Evolutionary conservation across 1,140 invertebrate genomes (phyloP).

Genomic region (Chlorops oryzae): DNA sequence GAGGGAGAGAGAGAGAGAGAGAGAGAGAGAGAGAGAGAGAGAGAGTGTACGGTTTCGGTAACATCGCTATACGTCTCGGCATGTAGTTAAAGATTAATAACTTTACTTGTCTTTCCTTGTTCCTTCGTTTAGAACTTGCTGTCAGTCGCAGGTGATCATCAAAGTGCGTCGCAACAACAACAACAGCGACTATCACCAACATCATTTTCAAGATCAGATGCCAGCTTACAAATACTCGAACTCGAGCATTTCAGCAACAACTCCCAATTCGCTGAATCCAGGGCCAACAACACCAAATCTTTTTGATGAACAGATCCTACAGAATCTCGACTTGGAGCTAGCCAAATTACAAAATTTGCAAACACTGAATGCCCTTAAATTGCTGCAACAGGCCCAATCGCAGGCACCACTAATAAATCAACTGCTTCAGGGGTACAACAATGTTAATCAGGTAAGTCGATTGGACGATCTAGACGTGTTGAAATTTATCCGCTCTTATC

Average conservation of each 20-base stretch:
- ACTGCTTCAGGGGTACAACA: slow-evolving; percentile 32
- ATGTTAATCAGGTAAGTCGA: slow-evolving; percentile 13
- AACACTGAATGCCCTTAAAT: slow-evolving; percentile 47
- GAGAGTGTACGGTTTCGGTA: too few relatives aligned
- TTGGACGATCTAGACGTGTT: slow-evolving; percentile 11
- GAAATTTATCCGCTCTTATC: too few relatives aligned
- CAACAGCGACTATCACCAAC: slow-evolving; percentile 26
- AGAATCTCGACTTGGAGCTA: slow-evolving; percentile 30
- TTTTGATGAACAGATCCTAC: slow-evolving; percentile 15
- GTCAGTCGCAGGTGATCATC: slow-evolving; percentile 31
- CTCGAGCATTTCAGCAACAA: slow-evolving; percentile 10
- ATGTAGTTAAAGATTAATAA: too few relatives aligned
- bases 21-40: too few relatives aligned
- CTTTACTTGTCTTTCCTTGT: slow-evolving; percentile 1
- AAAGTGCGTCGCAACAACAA: slow-evolving; percentile 10
- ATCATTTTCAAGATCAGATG: slow-evolving; percentile 23
- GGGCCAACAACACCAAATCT: slow-evolving; percentile 13
- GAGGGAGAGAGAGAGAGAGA: too few relatives aligned
- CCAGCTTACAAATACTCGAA: too few relatives aligned
- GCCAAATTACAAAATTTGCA: slow-evolving; percentile 51
- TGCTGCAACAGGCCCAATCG: slow-evolving; percentile 42
- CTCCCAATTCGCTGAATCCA: slow-evolving; percentile 1
- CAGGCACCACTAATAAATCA: slow-evolving; percentile 42
- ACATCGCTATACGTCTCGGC: too few relatives aligned
- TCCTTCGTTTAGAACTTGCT: slow-evolving; percentile 34